Conservation (phyloP, 2,888 invertebrate genomes). For the Drosophila barbarae region DNA sequence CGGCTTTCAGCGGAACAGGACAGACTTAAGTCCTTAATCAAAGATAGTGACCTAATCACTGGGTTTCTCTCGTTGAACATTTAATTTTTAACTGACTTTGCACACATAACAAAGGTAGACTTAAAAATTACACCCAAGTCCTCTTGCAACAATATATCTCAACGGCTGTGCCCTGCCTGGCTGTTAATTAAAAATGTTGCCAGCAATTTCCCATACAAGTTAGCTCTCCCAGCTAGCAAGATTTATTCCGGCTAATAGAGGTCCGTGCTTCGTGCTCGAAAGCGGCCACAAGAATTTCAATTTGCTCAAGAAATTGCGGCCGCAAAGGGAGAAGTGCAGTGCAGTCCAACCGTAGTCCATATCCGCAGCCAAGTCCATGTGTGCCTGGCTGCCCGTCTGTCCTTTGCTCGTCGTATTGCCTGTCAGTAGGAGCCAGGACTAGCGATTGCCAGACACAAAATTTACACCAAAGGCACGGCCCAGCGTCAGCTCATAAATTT, state of each 20-base stretch:
- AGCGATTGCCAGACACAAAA: conserved; percentile 38
- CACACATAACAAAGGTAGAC: background rate
- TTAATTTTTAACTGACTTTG: background rate
- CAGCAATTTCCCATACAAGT: conserved; percentile 31
- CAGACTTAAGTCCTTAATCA: background rate
- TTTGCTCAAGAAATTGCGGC: conserved; percentile 47
- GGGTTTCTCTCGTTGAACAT: too few species aligned
- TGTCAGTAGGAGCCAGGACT: conserved; percentile 34
- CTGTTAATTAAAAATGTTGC: conserved; percentile 65
- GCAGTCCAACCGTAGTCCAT: conserved; percentile 6
- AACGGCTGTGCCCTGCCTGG: background rate
- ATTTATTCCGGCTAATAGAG: conserved; percentile 55
- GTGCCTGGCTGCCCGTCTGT: conserved; percentile 16
- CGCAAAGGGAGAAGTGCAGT: conserved; percentile 7
- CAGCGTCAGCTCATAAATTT: conserved; percentile 59
- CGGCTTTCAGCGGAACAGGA: conserved; percentile 8
- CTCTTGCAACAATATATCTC: conserved; percentile 24
- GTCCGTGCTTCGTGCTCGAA: background rate
- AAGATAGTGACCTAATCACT: background rate
- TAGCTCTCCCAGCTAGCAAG: conserved; percentile 10
- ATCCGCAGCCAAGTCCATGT: conserved; percentile 4
- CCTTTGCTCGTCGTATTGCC: conserved; percentile 29
- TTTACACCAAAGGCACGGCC: conserved; percentile 36
- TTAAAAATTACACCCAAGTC: background rate
- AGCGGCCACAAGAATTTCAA: conserved; percentile 45